Evolutionary conservation across 2,797 vertebrate species (phyloP).

Genomic region (Lepilemur ruficaudatus): DNA sequence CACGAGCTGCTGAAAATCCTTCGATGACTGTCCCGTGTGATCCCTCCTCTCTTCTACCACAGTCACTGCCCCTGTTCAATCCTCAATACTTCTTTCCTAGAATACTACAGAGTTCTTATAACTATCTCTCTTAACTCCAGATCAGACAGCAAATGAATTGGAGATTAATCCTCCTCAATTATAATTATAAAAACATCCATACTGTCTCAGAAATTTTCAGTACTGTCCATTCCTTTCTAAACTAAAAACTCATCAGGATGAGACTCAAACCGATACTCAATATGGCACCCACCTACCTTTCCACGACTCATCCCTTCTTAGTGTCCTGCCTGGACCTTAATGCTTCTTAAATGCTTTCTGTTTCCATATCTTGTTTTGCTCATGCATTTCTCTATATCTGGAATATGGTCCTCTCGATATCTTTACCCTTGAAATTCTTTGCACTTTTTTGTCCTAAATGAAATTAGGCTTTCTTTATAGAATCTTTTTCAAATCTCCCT

Average conservation of each 20-base stretch:
- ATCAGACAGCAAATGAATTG: background rate
- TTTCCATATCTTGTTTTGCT: background rate
- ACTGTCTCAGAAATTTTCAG: background rate
- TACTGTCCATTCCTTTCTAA: background rate
- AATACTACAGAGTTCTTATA: accelerated
- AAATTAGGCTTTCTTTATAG: background rate
- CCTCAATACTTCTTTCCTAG: background rate
- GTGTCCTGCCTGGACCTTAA: background rate
- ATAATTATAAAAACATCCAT: accelerated
- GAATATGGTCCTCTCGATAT: background rate
- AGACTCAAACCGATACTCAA: background rate
- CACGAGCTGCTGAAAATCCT: accelerated
- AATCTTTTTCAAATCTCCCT: background rate
- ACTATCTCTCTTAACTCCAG: background rate
- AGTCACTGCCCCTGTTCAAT: accelerated
- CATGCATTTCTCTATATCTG: background rate
- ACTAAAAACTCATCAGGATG: background rate
- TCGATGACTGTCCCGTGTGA: accelerated
- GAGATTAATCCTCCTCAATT: background rate
- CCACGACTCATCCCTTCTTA: background rate
- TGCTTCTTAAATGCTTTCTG: background rate
- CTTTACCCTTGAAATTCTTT: background rate
- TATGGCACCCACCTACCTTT: accelerated
- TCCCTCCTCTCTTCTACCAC: background rate
- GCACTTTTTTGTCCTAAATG: background rate